Conservation (phyloP, 2,113 vertebrate genomes). For the Boulengeromyrus knoepffleri region DNA sequence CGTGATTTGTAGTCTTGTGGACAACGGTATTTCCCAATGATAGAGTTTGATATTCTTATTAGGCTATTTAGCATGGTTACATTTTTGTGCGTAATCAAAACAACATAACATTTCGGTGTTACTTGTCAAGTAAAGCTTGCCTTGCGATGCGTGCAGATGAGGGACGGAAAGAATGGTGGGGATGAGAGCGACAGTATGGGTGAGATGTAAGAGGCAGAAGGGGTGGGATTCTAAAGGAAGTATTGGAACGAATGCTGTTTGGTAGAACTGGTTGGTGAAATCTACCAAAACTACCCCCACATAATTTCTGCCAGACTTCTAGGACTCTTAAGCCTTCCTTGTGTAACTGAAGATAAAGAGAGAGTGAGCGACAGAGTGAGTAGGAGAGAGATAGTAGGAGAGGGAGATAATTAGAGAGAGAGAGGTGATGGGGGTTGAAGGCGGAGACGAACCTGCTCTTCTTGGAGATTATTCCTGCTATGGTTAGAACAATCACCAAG, state of each 20-base stretch:
- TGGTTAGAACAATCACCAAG: not conserved
- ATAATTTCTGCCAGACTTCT: constrained; percentile 36
- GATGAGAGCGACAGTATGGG: not conserved
- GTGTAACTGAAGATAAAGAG: not conserved
- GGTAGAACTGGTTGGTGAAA: constrained; percentile 43
- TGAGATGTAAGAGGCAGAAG: not conserved
- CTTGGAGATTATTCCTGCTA: constrained; percentile 9
- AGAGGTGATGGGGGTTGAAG: constrained; percentile 7
- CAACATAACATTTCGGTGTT: not conserved
- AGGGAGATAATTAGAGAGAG: not conserved
- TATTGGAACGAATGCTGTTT: constrained; percentile 38
- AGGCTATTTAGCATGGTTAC: not conserved
- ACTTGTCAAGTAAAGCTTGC: not conserved
- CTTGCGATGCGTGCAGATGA: not conserved
- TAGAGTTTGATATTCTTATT: not conserved
- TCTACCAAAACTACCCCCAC: constrained; percentile 44
- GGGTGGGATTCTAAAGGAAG: constrained; percentile 2
- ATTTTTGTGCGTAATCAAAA: not conserved
- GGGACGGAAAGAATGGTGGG: not conserved
- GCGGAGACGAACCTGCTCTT: constrained; percentile 22
- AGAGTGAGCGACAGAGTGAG: not conserved
- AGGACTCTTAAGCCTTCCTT: not conserved
- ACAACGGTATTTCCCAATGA: not conserved
- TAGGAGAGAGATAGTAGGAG: not conserved
- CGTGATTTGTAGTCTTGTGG: not conserved